phyloP scores from a whole-genome alignment of 2,113 vertebrate genomes.

The Prionailurus bengalensis region DNA sequence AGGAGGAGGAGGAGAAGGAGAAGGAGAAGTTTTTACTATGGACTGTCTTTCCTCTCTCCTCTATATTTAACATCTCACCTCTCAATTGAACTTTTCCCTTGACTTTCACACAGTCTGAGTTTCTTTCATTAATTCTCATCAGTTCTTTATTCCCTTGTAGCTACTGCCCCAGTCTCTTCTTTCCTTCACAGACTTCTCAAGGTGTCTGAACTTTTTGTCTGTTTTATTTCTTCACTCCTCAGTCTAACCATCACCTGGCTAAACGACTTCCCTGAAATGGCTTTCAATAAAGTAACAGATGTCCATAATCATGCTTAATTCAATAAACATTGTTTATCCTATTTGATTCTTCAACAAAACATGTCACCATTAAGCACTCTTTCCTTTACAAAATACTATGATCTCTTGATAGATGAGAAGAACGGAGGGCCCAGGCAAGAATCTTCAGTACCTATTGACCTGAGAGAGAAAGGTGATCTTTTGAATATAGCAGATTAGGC shows the following conservation, averaged over 20 bases:
- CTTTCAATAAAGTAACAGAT: background rate
- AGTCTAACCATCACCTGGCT: background rate
- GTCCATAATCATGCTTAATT: background rate
- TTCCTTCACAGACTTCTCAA: slow-evolving; percentile 39
- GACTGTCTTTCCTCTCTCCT: background rate
- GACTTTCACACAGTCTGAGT: background rate
- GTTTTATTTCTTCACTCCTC: background rate
- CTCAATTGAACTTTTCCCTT: background rate
- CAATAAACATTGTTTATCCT: background rate
- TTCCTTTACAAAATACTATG: background rate
- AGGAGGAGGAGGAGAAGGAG: too few species aligned
- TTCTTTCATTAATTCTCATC: background rate
- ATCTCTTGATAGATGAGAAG: background rate
- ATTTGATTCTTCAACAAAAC: slow-evolving; percentile 19
- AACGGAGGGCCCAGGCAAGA: background rate
- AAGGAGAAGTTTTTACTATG: background rate
- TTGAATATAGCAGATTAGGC: background rate
- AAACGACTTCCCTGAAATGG: background rate
- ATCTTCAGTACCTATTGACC: background rate
- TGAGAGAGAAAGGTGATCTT: background rate
- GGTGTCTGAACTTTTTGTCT: background rate
- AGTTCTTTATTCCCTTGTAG: background rate
- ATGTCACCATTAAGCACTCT: background rate
- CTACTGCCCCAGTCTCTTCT: background rate
- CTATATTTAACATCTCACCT: background rate